Percentiles rank a stretch among this genome's conserved stretches.
Evolutionary conservation across 2,797 vertebrate genomes (phyloP).

Genomic region (Streptopelia turtur): DNA sequence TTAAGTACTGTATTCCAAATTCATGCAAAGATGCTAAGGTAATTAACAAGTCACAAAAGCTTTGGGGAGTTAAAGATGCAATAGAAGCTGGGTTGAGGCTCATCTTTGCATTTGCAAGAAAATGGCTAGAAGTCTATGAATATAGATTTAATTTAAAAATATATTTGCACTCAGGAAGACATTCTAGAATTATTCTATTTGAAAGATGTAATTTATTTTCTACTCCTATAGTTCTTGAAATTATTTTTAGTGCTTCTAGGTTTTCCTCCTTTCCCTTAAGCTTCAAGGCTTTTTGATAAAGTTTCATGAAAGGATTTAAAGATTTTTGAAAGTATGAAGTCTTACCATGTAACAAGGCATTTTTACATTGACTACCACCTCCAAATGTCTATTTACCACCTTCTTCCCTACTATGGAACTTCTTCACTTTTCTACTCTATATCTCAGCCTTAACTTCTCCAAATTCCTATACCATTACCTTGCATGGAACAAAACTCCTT

Average conservation of each 20-base stretch:
- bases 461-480: neutral
- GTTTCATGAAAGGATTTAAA: neutral
- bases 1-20: slow-evolving; percentile 45
- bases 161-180: neutral
- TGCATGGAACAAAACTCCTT: neutral
- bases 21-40: slow-evolving; percentile 33
- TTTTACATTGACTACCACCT: neutral
- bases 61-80: slow-evolving; percentile 9
- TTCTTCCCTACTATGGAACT: neutral
- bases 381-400: neutral
- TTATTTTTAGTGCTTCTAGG: neutral
- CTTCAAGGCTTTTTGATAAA: neutral
- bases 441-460: neutral
- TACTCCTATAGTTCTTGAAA: neutral
- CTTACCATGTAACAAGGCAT: neutral
- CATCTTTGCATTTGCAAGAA: neutral
- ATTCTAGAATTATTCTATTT: neutral
- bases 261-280: neutral
- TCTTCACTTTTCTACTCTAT: neutral
- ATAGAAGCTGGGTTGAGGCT: neutral
- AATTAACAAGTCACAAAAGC: slow-evolving; percentile 54
- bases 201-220: neutral
- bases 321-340: neutral
- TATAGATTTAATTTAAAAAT: slow-evolving; percentile 8
- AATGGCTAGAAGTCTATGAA: slow-evolving; percentile 1